These are phyloP conservation scores for Brachypterus glaber DNA, from an alignment of 2,888 invertebrate species.

Conservation along the genomic window DNA sequence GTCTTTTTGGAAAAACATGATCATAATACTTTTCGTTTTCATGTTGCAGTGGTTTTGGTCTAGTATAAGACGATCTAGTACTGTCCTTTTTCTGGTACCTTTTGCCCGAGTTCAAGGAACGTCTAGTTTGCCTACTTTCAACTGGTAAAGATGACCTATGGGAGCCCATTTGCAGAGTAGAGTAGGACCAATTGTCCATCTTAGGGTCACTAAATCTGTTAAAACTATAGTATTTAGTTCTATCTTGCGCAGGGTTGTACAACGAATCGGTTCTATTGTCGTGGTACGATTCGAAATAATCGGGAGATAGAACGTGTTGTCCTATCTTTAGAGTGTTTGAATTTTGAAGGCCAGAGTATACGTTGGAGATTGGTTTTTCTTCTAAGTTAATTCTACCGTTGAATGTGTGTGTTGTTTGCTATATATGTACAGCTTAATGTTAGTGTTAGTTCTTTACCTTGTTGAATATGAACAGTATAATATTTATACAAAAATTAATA, in stretches of 20 bases:
- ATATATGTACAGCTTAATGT: slow-evolving; percentile 18
- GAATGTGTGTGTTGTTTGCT: slow-evolving; percentile 40
- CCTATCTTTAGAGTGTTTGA: slow-evolving; percentile 26
- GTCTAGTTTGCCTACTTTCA: slow-evolving; percentile 26
- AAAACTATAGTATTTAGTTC: slow-evolving; percentile 34
- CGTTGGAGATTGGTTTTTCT: slow-evolving; percentile 33
- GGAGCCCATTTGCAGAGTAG: slow-evolving; percentile 26
- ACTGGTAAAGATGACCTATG: slow-evolving; percentile 26
- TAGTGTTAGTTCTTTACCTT: too few relatives aligned
- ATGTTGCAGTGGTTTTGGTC: slow-evolving; percentile 51
- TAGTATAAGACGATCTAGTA: slow-evolving; percentile 28
- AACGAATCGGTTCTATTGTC: slow-evolving; percentile 12
- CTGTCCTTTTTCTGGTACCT: slow-evolving; percentile 30
- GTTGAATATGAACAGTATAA: slow-evolving; percentile 37
- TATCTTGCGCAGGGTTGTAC: slow-evolving; percentile 11
- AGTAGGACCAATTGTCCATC: slow-evolving; percentile 33
- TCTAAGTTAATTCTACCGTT: slow-evolving; percentile 41
- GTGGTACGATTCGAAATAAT: slow-evolving; percentile 34
- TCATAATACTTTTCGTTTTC: slow-evolving; percentile 53
- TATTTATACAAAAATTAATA: too few relatives aligned
- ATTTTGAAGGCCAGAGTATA: slow-evolving; percentile 31
- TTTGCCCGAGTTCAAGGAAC: slow-evolving; percentile 25
- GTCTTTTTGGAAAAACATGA: slow-evolving; percentile 47
- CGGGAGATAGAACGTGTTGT: slow-evolving; percentile 28
- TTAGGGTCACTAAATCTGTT: slow-evolving; percentile 31